These are phyloP conservation scores for Harpalus rubripes DNA, from an alignment of 2,888 invertebrate species.

Conservation along the genomic window DNA sequence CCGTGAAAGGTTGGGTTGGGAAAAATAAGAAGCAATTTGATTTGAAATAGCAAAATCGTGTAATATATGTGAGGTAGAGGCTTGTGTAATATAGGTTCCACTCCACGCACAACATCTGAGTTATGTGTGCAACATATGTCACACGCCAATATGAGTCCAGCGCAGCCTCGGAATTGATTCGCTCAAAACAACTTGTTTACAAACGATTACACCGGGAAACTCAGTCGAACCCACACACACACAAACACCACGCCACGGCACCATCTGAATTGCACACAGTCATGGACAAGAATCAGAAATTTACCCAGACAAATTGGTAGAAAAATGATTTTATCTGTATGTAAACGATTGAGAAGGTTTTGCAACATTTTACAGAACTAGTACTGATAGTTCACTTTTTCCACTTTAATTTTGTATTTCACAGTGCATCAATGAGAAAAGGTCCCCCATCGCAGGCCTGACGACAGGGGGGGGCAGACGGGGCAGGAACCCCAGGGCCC, in stretches of 20 bases:
- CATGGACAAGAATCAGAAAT: too few relatives aligned
- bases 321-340: too few relatives aligned
- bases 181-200: slow-evolving; percentile 66
- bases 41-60: slow-evolving; percentile 44
- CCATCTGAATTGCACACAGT: too few relatives aligned
- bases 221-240: neutral
- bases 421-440: too few relatives aligned
- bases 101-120: slow-evolving; percentile 61
- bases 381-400: too few relatives aligned
- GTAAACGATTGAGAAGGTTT: too few relatives aligned
- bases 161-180: slow-evolving; percentile 60
- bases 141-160: slow-evolving; percentile 59
- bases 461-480: too few relatives aligned
- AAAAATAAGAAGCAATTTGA: slow-evolving; percentile 54
- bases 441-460: too few relatives aligned
- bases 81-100: slow-evolving; percentile 62
- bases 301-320: too few relatives aligned
- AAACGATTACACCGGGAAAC: slow-evolving; percentile 61
- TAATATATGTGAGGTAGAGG: slow-evolving; percentile 26
- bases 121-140: slow-evolving; percentile 66
- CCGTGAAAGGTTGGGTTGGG: neutral
- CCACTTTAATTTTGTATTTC: too few relatives aligned
- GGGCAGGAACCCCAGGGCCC: too few relatives aligned
- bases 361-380: too few relatives aligned
- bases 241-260: neutral